A percentile compares a stretch with the other conserved stretches of the same genome.
phyloP scores from a whole-genome alignment of 2,113 vertebrate genomes.

The Sturnus vulgaris region DNA sequence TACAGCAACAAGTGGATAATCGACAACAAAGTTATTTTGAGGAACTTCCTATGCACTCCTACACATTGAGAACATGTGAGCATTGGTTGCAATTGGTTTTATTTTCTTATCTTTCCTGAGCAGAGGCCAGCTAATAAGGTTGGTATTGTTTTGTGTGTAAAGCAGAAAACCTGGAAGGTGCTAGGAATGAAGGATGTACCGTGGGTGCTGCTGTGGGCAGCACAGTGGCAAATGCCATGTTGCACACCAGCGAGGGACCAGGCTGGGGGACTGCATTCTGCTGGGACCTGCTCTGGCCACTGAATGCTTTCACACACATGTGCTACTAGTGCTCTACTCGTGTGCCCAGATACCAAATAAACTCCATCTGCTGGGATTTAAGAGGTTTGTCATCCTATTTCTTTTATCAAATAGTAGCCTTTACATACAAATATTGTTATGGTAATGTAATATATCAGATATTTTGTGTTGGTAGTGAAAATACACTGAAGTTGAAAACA shows the following conservation, averaged over 20 bases:
- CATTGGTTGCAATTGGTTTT: neutral
- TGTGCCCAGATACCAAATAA: neutral
- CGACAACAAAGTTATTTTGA: neutral
- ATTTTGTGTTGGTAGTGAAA: neutral
- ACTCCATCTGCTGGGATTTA: neutral
- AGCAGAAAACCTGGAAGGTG: neutral
- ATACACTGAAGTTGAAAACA: neutral
- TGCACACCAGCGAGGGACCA: neutral
- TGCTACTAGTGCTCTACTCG: rapidly evolving
- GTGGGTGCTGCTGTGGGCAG: neutral
- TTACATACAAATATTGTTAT: neutral
- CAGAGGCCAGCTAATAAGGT: neutral
- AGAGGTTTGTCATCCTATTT: neutral
- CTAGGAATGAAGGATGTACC: neutral
- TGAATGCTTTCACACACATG: neutral
- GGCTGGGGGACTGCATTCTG: neutral
- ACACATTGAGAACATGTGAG: neutral
- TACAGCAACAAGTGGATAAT: neutral
- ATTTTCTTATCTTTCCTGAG: neutral
- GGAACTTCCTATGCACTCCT: neutral
- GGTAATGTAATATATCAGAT: neutral
- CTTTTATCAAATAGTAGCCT: neutral
- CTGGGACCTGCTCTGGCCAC: neutral
- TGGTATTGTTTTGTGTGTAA: neutral
- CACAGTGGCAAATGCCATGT: neutral